phyloP scores from a whole-genome alignment of 1,140 invertebrate species.

The Drosophila sp. region DNA sequence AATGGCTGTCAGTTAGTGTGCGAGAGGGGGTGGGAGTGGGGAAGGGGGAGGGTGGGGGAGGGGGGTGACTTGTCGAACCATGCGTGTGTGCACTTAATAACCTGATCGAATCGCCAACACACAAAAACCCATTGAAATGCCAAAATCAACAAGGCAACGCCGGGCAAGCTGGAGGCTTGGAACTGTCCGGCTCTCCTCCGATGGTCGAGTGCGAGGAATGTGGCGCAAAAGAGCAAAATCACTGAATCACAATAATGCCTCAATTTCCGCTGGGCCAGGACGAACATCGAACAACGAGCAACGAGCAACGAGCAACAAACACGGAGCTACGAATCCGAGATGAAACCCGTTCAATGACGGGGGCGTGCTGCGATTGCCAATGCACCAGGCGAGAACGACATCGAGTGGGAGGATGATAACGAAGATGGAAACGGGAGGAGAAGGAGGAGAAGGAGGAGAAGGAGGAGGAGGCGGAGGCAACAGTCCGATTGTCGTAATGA shows the following conservation, averaged over 20 bases:
- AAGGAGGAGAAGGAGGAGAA: neutral
- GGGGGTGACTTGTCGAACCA: conserved; percentile 26
- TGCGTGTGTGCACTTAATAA: conserved; percentile 80
- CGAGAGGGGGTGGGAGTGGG: neutral
- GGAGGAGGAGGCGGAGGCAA: conserved; percentile 2
- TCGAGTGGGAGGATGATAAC: neutral
- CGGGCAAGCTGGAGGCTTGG: conserved; percentile 14
- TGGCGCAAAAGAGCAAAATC: conserved; percentile 71
- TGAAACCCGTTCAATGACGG: conserved; percentile 47
- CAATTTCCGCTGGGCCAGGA: conserved; percentile 73
- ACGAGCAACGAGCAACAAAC: conserved; percentile 20
- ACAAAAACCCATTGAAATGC: conserved; percentile 80
- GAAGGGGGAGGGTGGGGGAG: neutral
- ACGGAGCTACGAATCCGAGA: conserved; percentile 27
- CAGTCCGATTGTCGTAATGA: conserved; percentile 61
- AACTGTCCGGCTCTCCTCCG: conserved; percentile 11
- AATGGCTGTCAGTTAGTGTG: conserved; percentile 6
- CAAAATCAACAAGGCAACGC: conserved; percentile 77
- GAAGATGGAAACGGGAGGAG: neutral
- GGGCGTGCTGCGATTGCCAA: conserved; percentile 40
- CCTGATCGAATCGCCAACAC: conserved; percentile 78
- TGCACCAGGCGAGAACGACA: neutral
- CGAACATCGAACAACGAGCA: neutral
- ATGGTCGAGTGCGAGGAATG: conserved; percentile 22
- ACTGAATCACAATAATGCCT: conserved; percentile 82